Evolutionary conservation across 2,797 vertebrate genomes (phyloP).

Genomic region (Periparus ater): DNA sequence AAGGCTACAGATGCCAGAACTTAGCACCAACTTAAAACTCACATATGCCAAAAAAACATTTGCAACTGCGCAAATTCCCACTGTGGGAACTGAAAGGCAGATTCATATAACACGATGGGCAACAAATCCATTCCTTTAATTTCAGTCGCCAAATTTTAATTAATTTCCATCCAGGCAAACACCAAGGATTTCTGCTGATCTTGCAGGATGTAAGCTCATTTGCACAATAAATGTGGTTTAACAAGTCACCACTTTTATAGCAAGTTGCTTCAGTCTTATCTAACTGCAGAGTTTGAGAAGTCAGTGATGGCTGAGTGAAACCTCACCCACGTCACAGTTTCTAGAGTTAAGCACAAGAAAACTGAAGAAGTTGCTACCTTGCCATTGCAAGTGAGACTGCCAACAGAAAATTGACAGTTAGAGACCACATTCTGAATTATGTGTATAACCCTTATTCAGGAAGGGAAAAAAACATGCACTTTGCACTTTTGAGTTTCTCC

Average conservation of each 20-base stretch:
- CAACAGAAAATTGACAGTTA: not conserved
- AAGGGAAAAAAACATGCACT: not conserved
- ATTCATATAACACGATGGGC: conserved; percentile 6
- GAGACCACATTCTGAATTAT: not conserved
- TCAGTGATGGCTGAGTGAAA: conserved; percentile 58
- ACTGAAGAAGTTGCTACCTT: not conserved
- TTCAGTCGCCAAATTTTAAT: conserved; percentile 62
- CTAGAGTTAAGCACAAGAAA: not conserved
- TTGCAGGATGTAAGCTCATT: conserved; percentile 43
- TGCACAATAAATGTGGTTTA: conserved; percentile 62
- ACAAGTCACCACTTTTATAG: conserved; percentile 64
- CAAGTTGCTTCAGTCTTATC: conserved; percentile 54
- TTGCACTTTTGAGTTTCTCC: not conserved
- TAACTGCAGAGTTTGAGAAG: conserved; percentile 45
- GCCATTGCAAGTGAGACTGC: not conserved
- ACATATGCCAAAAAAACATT: not conserved
- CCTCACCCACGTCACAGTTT: conserved; percentile 54
- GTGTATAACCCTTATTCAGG: not conserved
- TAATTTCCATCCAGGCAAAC: conserved; percentile 59
- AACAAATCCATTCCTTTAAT: conserved; percentile 48
- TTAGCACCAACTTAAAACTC: not conserved
- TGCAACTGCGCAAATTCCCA: not conserved
- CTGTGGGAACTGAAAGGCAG: conserved; percentile 32
- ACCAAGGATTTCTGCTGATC: conserved; percentile 4
- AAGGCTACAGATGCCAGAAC: not conserved